Conservation (phyloP, 2,113 vertebrate genomes). For the Trogon surrucura region DNA sequence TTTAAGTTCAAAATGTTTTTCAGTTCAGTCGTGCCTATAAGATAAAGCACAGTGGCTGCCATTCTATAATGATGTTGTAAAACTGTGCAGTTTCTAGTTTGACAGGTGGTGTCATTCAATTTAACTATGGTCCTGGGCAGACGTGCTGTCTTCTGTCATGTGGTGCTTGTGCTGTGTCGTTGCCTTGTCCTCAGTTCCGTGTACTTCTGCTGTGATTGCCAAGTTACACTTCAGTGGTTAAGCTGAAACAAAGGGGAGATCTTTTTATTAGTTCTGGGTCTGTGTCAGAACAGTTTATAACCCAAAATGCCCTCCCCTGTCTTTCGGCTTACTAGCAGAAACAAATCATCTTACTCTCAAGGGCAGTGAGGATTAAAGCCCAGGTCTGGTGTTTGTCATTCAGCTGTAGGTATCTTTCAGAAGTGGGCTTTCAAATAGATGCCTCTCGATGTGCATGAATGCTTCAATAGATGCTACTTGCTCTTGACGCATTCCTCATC, state of each 20-base stretch:
- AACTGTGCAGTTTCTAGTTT: neutral
- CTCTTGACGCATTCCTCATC: neutral
- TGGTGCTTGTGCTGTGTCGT: neutral
- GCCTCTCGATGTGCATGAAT: too few relatives aligned
- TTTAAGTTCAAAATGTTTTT: neutral
- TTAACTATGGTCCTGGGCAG: neutral
- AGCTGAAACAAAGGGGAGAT: neutral
- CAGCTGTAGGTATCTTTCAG: neutral
- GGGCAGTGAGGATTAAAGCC: neutral
- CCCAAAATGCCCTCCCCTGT: neutral
- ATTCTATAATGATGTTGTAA: rapidly evolving
- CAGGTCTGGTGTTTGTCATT: neutral
- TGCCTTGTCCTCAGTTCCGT: neutral
- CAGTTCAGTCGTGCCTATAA: neutral
- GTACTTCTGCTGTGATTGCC: rapidly evolving
- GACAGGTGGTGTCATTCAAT: neutral
- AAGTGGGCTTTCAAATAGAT: rapidly evolving
- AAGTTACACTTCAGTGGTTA: neutral
- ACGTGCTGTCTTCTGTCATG: neutral
- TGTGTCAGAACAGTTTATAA: neutral
- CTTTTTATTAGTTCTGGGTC: neutral
- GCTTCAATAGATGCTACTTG: neutral
- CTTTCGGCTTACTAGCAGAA: neutral
- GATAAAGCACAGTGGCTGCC: neutral
- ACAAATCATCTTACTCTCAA: too few relatives aligned